A percentile compares a stretch with the other conserved stretches of the same genome.
phyloP scores from a whole-genome alignment of 2,113 vertebrate genomes.

The Trinectes maculatus region DNA sequence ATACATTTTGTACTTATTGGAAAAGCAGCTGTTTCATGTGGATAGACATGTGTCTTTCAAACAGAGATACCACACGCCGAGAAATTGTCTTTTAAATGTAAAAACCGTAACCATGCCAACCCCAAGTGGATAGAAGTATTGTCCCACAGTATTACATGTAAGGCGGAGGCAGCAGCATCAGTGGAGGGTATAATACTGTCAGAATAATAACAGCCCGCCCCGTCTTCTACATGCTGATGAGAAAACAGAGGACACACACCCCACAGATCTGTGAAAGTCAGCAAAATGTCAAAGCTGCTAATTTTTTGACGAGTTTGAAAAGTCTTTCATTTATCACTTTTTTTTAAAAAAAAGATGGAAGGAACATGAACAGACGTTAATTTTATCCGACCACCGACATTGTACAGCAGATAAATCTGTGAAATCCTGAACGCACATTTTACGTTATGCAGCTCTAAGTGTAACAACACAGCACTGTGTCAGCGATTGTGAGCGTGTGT shows the following conservation, averaged over 20 bases:
- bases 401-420: no score
- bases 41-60: conserved; percentile 22
- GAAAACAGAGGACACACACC: conserved; percentile 40
- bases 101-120: conserved; percentile 30
- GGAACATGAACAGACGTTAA: conserved; percentile 22
- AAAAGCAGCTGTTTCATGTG: conserved; percentile 18
- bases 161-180: conserved; percentile 28
- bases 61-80: conserved; percentile 11
- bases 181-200: conserved; percentile 28
- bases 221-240: conserved; percentile 46
- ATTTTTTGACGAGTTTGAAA: conserved; percentile 71
- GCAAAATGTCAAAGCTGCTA: conserved; percentile 72
- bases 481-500: background rate
- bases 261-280: conserved; percentile 58
- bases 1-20: conserved; percentile 20
- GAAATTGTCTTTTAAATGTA: conserved; percentile 37
- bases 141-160: background rate
- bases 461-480: conserved; percentile 35
- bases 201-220: conserved; percentile 41
- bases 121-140: conserved; percentile 22
- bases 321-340: conserved; percentile 64
- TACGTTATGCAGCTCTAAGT: conserved; percentile 33
- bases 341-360: conserved; percentile 52
- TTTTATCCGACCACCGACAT: no score
- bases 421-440: no score